phyloP scores from a whole-genome alignment of 2,797 vertebrate species.

The Intellagama lesueurii region DNA sequence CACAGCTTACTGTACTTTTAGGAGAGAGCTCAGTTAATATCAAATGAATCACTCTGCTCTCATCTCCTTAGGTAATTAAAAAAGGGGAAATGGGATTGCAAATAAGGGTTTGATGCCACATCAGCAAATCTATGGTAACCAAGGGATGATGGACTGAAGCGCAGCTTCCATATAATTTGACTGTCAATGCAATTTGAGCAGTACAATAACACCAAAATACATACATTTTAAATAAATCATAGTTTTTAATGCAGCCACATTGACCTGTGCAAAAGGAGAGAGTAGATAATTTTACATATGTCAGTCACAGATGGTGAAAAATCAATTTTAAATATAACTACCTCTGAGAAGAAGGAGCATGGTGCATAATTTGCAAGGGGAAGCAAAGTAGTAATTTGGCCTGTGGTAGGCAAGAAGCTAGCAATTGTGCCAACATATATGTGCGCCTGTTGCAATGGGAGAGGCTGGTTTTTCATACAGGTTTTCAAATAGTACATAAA shows the following conservation, averaged over 20 bases:
- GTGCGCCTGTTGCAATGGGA: not conserved
- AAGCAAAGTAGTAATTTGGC: constrained; percentile 26
- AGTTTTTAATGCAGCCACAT: constrained; percentile 45
- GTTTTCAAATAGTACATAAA: not conserved
- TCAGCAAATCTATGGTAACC: constrained; percentile 62
- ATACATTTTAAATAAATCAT: constrained; percentile 61
- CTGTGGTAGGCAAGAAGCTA: not conserved
- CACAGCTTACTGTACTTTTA: constrained; percentile 30
- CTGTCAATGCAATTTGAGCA: constrained; percentile 53
- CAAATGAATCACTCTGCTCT: constrained; percentile 56
- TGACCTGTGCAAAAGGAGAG: constrained; percentile 35
- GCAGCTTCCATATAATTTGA: constrained; percentile 62
- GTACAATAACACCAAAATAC: constrained; percentile 28
- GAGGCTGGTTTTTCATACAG: not conserved
- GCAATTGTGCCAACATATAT: constrained; percentile 22
- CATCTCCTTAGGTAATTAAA: constrained; percentile 72
- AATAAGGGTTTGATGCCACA: constrained; percentile 64
- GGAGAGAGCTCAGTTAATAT: constrained; percentile 56
- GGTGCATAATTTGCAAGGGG: constrained; percentile 22
- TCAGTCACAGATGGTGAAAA: constrained; percentile 46
- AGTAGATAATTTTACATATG: constrained; percentile 42
- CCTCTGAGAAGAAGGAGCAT: constrained; percentile 33
- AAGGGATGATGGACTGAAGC: constrained; percentile 49
- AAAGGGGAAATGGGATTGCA: constrained; percentile 65
- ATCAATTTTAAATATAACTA: constrained; percentile 40